Conservation (phyloP, 2,888 invertebrate genomes). For the Brachyptera risi region DNA sequence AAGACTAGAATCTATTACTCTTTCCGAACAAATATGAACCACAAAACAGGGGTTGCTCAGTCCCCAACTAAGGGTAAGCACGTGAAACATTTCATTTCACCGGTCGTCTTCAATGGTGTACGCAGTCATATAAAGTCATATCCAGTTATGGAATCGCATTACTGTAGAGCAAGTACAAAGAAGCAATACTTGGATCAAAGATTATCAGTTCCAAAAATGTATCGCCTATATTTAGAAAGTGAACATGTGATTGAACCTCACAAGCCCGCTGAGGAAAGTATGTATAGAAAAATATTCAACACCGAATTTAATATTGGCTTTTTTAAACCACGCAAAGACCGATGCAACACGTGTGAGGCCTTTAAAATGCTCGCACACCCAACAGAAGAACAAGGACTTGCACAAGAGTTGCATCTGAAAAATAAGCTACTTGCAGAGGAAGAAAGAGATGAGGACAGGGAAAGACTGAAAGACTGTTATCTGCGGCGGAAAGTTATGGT, state of each 20-base stretch:
- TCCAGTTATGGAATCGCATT: conserved; percentile 34
- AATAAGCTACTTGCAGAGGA: too few species aligned
- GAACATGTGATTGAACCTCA: conserved; percentile 28
- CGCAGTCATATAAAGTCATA: conserved; percentile 34
- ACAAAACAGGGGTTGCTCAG: not conserved
- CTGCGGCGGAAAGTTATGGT: too few species aligned
- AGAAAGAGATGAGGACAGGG: conserved; percentile 1
- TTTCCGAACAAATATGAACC: not conserved
- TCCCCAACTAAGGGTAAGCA: conserved; percentile 10
- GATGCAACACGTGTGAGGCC: too few species aligned
- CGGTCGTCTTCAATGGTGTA: conserved; percentile 2
- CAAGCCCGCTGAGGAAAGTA: conserved; percentile 30
- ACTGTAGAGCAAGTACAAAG: conserved; percentile 30
- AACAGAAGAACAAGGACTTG: too few species aligned
- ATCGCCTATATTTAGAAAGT: conserved; percentile 28
- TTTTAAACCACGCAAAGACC: conserved; percentile 35
- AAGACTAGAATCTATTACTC: not conserved
- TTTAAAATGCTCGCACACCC: too few species aligned
- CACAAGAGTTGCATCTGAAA: too few species aligned
- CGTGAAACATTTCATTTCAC: too few species aligned
- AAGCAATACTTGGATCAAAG: conserved; percentile 33
- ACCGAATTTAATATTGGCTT: conserved; percentile 34
- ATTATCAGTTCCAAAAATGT: conserved; percentile 34
- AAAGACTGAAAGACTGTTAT: too few species aligned
- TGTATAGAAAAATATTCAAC: conserved; percentile 33